Evolutionary conservation across 2,113 vertebrate genomes (phyloP), one percentile per base, ranked within the genome.

Genomic region (Pithys albifrons): DNA sequence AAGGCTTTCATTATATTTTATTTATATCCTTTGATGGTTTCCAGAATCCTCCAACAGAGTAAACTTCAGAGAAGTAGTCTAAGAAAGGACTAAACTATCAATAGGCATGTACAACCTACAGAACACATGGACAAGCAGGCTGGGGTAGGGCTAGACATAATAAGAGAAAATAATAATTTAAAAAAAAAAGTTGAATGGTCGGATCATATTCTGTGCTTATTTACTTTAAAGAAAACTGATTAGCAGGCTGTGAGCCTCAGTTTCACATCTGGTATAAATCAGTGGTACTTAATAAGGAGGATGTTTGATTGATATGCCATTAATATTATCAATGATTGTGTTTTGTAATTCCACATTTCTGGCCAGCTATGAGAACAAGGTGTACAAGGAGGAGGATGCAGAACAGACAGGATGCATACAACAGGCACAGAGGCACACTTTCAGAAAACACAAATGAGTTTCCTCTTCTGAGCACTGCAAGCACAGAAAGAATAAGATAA

Each of bases 181-280:
- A 0, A 10, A 52, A 61, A 61, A 31, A 49, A 27, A 14, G 3
- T 17, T 65, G 25, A 78, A 71, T 35, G 7, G 16, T 76, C 71
- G 31, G 23, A 89, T 88, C 12, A 19, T 86, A 29, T 83, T 93
- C 58, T 29, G 14, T 77, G n/a, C 18, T 66, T 91, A 75, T 85
- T 91, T 88, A 88, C 79, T 92, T 75, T 81, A 46, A 69, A 88
- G 31, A 76, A 89, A 94, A 85, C 31, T 61, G 55, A 92, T 94
- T 69, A 89, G 62, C 52, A 85, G 77, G 48, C 72, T 83, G 23
- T 24, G 14, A 91, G 59, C 37, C 58, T 78, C 48, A 71, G 37
- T 75, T 83, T 91, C 86, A 52, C 43, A 89, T 67, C 77, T 84
- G 90, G 41, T 65, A 89, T 65, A 67, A 77, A 88, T 87, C 74